Percentiles rank a stretch among this genome's conserved stretches.
These are phyloP conservation scores for Colius striatus DNA, from an alignment of 2,113 vertebrate species.

Conservation along the genomic window DNA sequence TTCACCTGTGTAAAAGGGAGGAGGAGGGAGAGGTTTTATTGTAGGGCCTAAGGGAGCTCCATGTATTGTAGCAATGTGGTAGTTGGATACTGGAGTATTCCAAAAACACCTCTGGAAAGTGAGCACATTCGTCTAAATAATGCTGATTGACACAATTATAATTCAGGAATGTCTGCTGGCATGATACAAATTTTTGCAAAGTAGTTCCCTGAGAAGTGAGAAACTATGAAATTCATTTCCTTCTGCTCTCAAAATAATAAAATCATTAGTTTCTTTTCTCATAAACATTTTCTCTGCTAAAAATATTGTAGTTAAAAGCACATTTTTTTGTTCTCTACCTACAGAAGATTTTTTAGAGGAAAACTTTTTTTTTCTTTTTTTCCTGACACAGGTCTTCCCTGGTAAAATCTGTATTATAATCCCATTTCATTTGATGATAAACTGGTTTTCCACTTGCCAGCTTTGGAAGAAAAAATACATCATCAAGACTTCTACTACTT, in stretches of 20 bases:
- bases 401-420: conserved; percentile 48
- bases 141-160: conserved; percentile 37
- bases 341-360: conserved; percentile 28
- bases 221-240: conserved; percentile 28
- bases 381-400: not conserved
- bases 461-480: conserved; percentile 7
- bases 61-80: conserved; percentile 44
- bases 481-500: not conserved
- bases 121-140: conserved; percentile 33
- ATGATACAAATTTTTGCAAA: conserved; percentile 27
- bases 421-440: conserved; percentile 44
- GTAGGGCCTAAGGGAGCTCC: conserved; percentile 13
- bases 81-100: conserved; percentile 59
- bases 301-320: conserved; percentile 60
- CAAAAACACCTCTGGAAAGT: conserved; percentile 60
- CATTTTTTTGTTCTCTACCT: conserved; percentile 33
- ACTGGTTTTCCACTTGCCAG: not conserved
- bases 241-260: conserved; percentile 16
- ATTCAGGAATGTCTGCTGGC: conserved; percentile 1
- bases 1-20: not conserved
- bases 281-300: conserved; percentile 28
- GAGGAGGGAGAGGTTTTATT: conserved; percentile 24
- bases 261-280: conserved; percentile 54
- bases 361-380: not conserved
- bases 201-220: conserved; percentile 45